phyloP scores from a whole-genome alignment of 2,797 vertebrate species.

The Luscinia luscinia region DNA sequence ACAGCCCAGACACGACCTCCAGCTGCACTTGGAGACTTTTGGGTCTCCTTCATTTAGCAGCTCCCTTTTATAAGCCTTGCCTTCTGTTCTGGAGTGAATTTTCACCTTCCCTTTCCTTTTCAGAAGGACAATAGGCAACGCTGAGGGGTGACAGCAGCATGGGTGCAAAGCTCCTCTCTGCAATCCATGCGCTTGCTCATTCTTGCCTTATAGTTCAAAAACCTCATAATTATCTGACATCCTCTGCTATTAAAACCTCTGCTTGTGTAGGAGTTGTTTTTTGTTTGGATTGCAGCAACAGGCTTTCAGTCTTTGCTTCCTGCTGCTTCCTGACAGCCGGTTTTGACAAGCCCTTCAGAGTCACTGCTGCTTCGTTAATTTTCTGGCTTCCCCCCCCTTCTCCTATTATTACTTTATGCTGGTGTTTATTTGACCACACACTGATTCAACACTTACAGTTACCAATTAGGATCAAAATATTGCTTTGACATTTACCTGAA shows the following conservation, averaged over 20 bases:
- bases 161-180: neutral
- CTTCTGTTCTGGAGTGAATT: neutral
- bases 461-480: constrained; percentile 11
- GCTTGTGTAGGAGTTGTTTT: neutral
- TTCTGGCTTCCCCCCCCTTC: neutral
- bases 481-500: constrained; percentile 37
- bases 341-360: constrained; percentile 27
- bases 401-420: neutral
- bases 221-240: neutral
- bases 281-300: neutral
- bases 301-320: constrained; percentile 25
- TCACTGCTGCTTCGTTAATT: constrained; percentile 37
- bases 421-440: constrained; percentile 40
- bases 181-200: neutral
- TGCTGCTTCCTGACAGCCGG: neutral
- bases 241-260: neutral
- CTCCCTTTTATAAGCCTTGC: neutral
- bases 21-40: neutral
- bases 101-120: neutral
- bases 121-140: neutral
- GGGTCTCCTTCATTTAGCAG: neutral
- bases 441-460: constrained; percentile 6
- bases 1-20: neutral
- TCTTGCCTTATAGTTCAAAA: neutral
- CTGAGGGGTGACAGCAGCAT: neutral